phyloP scores from a whole-genome alignment of 2,888 invertebrate species.

The Argyra leucocephala region DNA sequence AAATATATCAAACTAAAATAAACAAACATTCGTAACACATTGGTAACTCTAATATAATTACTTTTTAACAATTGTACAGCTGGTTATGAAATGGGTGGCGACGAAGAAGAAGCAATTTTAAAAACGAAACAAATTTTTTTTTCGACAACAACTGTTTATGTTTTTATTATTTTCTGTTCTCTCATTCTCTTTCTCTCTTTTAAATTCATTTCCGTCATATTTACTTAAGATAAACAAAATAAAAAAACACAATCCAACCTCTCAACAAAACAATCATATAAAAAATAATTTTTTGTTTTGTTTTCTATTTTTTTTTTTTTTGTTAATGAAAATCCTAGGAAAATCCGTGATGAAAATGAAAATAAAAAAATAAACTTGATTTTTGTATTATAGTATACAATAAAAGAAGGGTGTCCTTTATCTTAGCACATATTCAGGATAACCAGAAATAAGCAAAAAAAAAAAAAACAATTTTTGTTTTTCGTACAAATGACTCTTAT shows the following conservation, averaged over 20 bases:
- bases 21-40: no score
- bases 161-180: no score
- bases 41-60: no score
- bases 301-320: background rate
- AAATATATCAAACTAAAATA: no score
- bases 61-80: no score
- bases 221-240: background rate
- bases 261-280: background rate
- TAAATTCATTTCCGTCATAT: conserved; percentile 3
- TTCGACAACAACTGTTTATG: no score
- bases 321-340: background rate
- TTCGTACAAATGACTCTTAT: background rate
- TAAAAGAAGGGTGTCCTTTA: background rate
- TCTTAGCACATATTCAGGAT: background rate
- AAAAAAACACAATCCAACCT: background rate
- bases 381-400: no score
- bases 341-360: background rate
- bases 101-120: no score
- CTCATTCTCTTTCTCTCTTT: background rate
- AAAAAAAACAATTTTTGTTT: background rate
- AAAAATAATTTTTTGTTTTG: background rate
- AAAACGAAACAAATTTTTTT: background rate
- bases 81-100: no score
- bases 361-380: no score
- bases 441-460: background rate